Evolutionary conservation across 2,888 invertebrate genomes (phyloP), one percentile per base, ranked within the genome.

Genomic region (Eristalis arbustorum): DNA sequence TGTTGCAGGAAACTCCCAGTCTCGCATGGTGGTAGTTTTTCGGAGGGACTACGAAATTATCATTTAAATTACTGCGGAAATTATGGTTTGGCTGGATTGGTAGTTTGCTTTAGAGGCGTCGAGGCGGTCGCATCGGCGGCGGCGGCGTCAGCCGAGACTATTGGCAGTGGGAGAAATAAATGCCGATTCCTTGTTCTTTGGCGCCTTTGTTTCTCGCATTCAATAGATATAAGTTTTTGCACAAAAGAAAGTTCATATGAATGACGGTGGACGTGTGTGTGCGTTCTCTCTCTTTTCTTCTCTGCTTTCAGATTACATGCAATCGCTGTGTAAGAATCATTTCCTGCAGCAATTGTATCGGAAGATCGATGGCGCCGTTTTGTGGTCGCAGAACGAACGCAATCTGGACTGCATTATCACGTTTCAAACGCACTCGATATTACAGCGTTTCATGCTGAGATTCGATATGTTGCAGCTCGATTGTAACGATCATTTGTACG

Each of bases 391-490:
- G 92, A 98, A 97, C 93, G 98, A 98, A 93, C 94, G 97, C 89
- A 97, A 98, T 93, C 94, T 98, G 91, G 97, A 98, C 93, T 98
- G 98, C 94, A 96, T 96, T 90, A 96, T 98, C 92, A 98, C 98
- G 77, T 98, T 98, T 93, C 98, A 98, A 94, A 98, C 98, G 89
- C 98, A 98, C 94, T 97, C 98, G 92, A 97, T 98, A 90, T 94
- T 98, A 91, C 98, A 98, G 94, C 95, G 97, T 90, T 98, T 98
- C 93, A 98, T 98, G 97, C 95, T 98, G 91, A 95, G 98, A 91
- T 98, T 98, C 93, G 98, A 98, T 92, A 95, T 96, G 93, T 94
- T 98, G 90, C 97, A 97, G 93, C 94, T 98, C 88, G 98, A 98
- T 93, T 98, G 98, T 94, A 98, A 98, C 92, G 98, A 98, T 93